Evolutionary conservation across 2,797 vertebrate species (phyloP), one percentile per base, ranked within the genome.

Genomic region (Sparidentex hasta): DNA sequence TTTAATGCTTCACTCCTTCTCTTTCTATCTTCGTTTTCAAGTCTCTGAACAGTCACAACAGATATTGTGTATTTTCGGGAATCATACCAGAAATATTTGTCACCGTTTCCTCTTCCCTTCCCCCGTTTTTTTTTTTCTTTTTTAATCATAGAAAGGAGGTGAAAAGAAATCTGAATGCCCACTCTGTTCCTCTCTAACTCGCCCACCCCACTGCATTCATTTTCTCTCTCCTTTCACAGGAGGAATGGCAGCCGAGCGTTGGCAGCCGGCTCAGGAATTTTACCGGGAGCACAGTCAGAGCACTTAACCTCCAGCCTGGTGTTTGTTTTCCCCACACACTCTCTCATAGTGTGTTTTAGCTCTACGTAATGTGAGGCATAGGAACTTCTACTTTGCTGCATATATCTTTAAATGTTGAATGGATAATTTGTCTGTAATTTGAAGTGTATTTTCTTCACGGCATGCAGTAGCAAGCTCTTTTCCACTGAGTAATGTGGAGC

Each of bases 191-290:
- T 61, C 80, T 79, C 56, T 76, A 50, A 52, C 65, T 83, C 71
- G 25, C 84, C 87, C 76, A 64, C 84, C 80, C 61, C 70, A 71
- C 78, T 76, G 78, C 86, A 78, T 87, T 89, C 56, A 84, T 90
- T 89, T 91, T 84, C 73, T 79, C 74, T 78, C 74, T 85, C 75
- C 69, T 90, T 88, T 93, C 79, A 87, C 85, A 78, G 87, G 71
- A 86, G 90, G 84, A 91, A 92, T 89, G 84, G 87, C 86, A 87
- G 85, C 83, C 20, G 16, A 88, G 86, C 44, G 44, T 92, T 93
- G 91, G 90, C 90, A 90, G 87, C 81, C 62, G 70, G 87, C 88
- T 91, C 87, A 91, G 90, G 90, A 93, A 93, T 92, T 90, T 92
- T 76, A 88, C 90, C 80, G 62, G 86, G 90, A 92, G 91, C 89